These are phyloP conservation scores for Bombycilla garrulus DNA, from an alignment of 2,113 vertebrate genomes.

Conservation along the genomic window DNA sequence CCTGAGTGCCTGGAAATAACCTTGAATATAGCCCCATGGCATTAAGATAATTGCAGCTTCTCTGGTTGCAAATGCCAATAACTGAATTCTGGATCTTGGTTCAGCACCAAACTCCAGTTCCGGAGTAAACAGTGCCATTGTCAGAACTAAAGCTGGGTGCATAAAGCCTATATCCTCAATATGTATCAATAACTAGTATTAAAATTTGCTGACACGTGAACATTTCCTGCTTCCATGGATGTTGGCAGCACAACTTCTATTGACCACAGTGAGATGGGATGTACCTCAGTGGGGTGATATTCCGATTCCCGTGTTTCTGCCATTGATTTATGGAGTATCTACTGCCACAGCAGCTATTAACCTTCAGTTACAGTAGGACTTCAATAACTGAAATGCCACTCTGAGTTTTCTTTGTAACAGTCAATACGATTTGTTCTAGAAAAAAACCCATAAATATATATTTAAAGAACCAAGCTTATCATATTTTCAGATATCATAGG, in stretches of 20 bases:
- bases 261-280: neutral
- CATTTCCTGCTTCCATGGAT: neutral
- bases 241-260: neutral
- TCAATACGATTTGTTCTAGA: neutral
- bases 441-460: neutral
- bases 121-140: neutral
- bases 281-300: neutral
- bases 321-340: slow-evolving; percentile 45
- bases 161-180: neutral
- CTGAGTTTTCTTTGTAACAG: slow-evolving; percentile 2
- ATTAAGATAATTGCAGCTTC: neutral
- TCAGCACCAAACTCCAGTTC: neutral
- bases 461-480: neutral
- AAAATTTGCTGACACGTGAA: neutral
- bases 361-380: slow-evolving; percentile 39
- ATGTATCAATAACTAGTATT: neutral
- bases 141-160: neutral
- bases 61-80: neutral
- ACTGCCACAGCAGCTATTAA: slow-evolving; percentile 41
- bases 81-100: neutral
- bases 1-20: neutral
- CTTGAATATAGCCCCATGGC: neutral
- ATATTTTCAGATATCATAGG: neutral
- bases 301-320: neutral
- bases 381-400: slow-evolving; percentile 19